phyloP scores from a whole-genome alignment of 1,140 invertebrate species.

The Caerostris darwini region DNA sequence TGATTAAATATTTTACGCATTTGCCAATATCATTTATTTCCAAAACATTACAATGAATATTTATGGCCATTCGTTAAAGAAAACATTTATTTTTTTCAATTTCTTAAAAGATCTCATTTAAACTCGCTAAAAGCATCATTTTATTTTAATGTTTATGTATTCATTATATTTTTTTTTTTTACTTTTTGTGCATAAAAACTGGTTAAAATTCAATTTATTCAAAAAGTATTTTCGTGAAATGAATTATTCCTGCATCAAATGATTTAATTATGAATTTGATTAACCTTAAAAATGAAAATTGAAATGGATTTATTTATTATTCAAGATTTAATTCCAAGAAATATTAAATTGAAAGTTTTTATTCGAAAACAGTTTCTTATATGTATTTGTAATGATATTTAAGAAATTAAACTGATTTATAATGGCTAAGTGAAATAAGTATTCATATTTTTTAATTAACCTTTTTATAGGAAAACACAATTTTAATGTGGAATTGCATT shows the following conservation, averaged over 20 bases:
- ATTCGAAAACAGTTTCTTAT: neutral
- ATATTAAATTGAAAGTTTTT: conserved; percentile 9
- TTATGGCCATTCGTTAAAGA: neutral
- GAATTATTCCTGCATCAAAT: neutral
- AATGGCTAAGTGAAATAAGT: neutral
- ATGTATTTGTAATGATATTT: neutral
- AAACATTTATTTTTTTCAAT: neutral
- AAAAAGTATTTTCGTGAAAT: neutral
- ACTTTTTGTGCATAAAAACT: neutral
- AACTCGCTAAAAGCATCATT: neutral
- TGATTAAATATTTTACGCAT: neutral
- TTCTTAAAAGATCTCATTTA: neutral
- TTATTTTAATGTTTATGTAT: neutral
- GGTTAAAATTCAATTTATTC: conserved; percentile 13
- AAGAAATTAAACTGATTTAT: neutral
- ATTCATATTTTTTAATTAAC: neutral
- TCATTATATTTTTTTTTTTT: neutral
- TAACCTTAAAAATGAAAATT: neutral
- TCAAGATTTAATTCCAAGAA: neutral
- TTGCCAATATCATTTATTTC: neutral
- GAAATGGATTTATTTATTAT: conserved; percentile 11
- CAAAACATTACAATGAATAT: neutral
- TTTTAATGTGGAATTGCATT: too few relatives aligned
- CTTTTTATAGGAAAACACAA: too few relatives aligned
- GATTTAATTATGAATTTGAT: conserved; percentile 25